Percentiles rank a stretch among this genome's conserved stretches.
Evolutionary conservation across 2,113 vertebrate species (phyloP).

Genomic region (Neotragus moschatus): DNA sequence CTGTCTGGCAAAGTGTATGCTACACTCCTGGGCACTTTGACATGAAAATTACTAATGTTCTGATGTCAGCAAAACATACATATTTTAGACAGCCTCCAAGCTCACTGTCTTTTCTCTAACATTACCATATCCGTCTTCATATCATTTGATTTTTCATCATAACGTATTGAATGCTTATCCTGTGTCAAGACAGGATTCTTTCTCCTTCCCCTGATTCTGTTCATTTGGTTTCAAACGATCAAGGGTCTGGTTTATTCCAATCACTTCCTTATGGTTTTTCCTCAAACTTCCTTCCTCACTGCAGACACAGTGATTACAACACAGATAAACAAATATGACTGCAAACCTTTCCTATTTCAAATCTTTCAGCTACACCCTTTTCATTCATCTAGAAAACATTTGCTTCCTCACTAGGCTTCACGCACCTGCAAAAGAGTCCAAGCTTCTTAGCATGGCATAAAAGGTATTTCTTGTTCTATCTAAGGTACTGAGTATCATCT

Average conservation of each 20-base stretch:
- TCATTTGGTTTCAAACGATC: not conserved
- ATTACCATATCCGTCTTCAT: not conserved
- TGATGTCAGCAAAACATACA: not conserved
- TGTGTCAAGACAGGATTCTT: not conserved
- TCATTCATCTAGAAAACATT: not conserved
- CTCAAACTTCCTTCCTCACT: not conserved
- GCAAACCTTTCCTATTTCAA: not conserved
- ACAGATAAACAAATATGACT: not conserved
- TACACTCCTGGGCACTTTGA: not conserved
- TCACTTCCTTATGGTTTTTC: not conserved
- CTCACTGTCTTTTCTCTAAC: not conserved
- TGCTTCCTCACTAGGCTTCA: not conserved
- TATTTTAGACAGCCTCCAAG: not conserved
- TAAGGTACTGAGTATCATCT: not conserved
- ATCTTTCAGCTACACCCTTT: not conserved
- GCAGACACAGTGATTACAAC: not conserved
- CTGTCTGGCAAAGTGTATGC: rapidly evolving
- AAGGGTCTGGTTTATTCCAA: not conserved
- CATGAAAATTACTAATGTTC: not conserved
- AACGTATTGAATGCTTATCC: not conserved
- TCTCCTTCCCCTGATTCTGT: not conserved
- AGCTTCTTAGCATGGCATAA: not conserved
- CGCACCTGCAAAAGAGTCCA: not conserved
- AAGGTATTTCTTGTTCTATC: not conserved
- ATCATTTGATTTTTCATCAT: not conserved